Conservation (phyloP, 2,113 vertebrate genomes). For the Lipotes vexillifer region DNA sequence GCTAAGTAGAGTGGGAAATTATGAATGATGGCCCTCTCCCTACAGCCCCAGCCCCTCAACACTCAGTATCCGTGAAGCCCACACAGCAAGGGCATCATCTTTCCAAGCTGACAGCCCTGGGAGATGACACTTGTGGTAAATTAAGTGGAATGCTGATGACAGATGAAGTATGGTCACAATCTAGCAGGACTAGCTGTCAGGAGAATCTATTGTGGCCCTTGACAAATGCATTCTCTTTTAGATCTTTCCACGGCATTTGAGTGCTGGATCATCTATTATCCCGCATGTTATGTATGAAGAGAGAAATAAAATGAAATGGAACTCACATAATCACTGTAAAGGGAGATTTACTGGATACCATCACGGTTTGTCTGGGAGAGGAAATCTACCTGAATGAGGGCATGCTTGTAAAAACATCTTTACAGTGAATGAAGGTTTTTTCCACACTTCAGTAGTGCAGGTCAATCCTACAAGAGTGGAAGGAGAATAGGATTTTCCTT, state of each 20-base stretch:
- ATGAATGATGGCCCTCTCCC: constrained; percentile 42
- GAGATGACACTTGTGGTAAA: constrained; percentile 73
- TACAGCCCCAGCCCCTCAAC: neutral
- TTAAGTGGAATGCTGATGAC: constrained; percentile 71
- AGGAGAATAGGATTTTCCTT: neutral
- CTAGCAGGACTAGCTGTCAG: constrained; percentile 33
- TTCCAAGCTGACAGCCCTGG: constrained; percentile 59
- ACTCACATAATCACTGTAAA: constrained; percentile 53
- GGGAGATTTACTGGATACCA: constrained; percentile 43
- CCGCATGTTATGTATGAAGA: constrained; percentile 6
- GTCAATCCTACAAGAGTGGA: neutral
- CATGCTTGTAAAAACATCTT: constrained; percentile 27
- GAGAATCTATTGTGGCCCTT: constrained; percentile 40
- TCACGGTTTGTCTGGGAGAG: neutral
- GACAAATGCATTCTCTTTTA: constrained; percentile 52
- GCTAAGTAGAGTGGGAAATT: constrained; percentile 49
- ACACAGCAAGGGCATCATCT: constrained; percentile 58
- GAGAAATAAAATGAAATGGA: constrained; percentile 59
- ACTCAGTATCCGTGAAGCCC: neutral
- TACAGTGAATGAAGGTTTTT: neutral
- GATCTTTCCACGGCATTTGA: constrained; percentile 6
- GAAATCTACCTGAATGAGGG: neutral
- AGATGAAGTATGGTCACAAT: constrained; percentile 67
- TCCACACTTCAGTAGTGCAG: constrained; percentile 2
- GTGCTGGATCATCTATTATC: neutral